phyloP scores from a whole-genome alignment of 2,113 vertebrate species.

The Romanogobio albipinnatus region DNA sequence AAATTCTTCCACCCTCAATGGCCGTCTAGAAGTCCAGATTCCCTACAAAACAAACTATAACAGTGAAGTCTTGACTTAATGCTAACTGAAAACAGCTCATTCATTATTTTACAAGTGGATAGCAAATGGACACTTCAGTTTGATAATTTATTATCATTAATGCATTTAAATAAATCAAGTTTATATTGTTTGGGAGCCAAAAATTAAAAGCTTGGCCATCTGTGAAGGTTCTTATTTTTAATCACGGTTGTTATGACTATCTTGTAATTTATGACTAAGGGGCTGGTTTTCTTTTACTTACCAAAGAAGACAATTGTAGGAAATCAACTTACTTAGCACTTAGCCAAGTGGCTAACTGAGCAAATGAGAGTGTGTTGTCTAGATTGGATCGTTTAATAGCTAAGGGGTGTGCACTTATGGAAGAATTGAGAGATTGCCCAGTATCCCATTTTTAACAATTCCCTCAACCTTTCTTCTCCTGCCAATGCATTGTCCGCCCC shows the following conservation, averaged over 20 bases:
- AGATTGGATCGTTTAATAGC: slow-evolving; percentile 29
- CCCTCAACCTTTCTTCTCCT: slow-evolving; percentile 61
- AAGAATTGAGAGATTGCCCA: slow-evolving; percentile 60
- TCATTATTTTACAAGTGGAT: slow-evolving; percentile 5
- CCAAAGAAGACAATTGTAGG: slow-evolving; percentile 18
- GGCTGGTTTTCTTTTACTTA: neutral
- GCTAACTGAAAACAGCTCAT: slow-evolving; percentile 8
- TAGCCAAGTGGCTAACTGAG: neutral
- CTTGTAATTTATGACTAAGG: slow-evolving; percentile 3
- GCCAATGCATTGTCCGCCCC: slow-evolving; percentile 57
- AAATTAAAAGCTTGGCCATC: neutral
- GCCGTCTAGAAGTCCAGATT: slow-evolving; percentile 7
- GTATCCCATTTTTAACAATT: slow-evolving; percentile 58
- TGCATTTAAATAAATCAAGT: neutral
- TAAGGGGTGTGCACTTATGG: slow-evolving; percentile 22
- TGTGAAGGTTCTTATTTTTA: neutral
- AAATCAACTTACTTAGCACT: slow-evolving; percentile 7
- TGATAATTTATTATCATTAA: neutral
- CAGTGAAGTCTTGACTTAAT: slow-evolving; percentile 29
- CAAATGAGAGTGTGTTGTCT: slow-evolving; percentile 3
- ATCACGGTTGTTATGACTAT: slow-evolving; percentile 6
- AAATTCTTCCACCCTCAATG: slow-evolving; percentile 1
- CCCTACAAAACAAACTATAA: neutral
- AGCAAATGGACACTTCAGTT: neutral
- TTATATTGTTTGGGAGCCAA: slow-evolving; percentile 1